Evolutionary conservation across 2,888 invertebrate genomes (phyloP).

Genomic region (Papilio demoleus): DNA sequence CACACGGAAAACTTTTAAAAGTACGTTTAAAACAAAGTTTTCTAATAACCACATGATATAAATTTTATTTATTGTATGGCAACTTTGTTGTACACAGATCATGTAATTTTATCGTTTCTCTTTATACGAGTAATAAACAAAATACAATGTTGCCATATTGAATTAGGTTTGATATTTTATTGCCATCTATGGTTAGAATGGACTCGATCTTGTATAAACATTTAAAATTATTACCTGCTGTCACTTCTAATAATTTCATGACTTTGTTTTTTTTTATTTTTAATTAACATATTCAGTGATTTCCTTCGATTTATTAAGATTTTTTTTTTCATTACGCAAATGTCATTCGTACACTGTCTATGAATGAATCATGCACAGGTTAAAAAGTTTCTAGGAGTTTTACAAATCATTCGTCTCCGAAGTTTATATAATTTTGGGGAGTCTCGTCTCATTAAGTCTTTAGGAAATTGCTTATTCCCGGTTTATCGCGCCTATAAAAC

Average conservation of each 20-base stretch:
- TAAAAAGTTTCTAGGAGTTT: slow-evolving; percentile 14
- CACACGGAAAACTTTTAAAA: background rate
- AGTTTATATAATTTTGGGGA: slow-evolving; percentile 28
- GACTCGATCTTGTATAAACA: background rate
- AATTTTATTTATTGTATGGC: background rate
- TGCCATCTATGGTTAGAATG: background rate
- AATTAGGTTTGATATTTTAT: background rate
- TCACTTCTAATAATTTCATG: no score
- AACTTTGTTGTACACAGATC: background rate
- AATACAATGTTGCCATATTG: background rate
- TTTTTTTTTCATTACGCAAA: no score
- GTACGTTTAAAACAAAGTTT: slow-evolving; percentile 3
- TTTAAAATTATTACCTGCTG: no score
- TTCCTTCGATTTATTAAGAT: no score
- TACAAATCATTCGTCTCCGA: background rate
- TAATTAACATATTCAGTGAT: no score
- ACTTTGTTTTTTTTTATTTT: no score
- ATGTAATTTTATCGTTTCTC: background rate
- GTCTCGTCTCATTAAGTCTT: slow-evolving; percentile 28
- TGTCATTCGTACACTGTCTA: no score
- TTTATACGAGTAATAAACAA: background rate
- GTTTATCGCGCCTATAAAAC: slow-evolving; percentile 32
- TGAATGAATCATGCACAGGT: background rate
- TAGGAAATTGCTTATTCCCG: slow-evolving; percentile 35
- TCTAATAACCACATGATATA: background rate